Evolutionary conservation across 2,888 invertebrate species (phyloP).

Genomic region (Timandra comae): DNA sequence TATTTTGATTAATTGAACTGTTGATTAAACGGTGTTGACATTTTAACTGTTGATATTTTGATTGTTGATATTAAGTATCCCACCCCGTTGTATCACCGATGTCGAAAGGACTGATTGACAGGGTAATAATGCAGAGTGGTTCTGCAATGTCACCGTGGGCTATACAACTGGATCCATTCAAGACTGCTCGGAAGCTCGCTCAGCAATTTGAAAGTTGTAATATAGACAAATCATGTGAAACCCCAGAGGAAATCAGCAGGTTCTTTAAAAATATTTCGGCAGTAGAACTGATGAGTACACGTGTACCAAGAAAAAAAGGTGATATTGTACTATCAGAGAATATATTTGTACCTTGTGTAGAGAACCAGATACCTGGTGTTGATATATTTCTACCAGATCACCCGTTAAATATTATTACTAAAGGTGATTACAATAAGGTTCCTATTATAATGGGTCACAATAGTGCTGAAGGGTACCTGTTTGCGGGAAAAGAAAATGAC

Average conservation of each 20-base stretch:
- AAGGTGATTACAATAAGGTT: conserved; percentile 45
- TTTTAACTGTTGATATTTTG: too few relatives aligned
- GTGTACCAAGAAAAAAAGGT: conserved; percentile 52
- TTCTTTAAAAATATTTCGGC: conserved; percentile 39
- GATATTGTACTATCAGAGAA: conserved; percentile 57
- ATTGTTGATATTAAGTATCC: too few relatives aligned
- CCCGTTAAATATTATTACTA: conserved; percentile 47
- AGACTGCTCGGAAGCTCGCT: conserved; percentile 45
- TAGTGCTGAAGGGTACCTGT: conserved; percentile 57
- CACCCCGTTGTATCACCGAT: conserved; percentile 56
- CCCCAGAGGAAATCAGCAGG: conserved; percentile 45
- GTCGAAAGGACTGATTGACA: conserved; percentile 57
- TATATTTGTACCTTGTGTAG: conserved; percentile 61
- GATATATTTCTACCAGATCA: conserved; percentile 46
- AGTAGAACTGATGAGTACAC: conserved; percentile 37
- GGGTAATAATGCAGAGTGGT: conserved; percentile 62
- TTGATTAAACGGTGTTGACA: too few relatives aligned
- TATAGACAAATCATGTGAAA: conserved; percentile 8
- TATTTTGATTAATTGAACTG: too few relatives aligned
- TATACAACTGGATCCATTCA: conserved; percentile 53
- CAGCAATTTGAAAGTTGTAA: conserved; percentile 17
- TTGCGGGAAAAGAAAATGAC: conserved; percentile 59
- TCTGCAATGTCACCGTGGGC: conserved; percentile 60
- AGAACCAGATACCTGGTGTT: conserved; percentile 33
- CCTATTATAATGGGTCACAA: conserved; percentile 61